These are phyloP conservation scores for Cyaniris semiargus DNA, from an alignment of 2,888 invertebrate genomes.

Conservation along the genomic window DNA sequence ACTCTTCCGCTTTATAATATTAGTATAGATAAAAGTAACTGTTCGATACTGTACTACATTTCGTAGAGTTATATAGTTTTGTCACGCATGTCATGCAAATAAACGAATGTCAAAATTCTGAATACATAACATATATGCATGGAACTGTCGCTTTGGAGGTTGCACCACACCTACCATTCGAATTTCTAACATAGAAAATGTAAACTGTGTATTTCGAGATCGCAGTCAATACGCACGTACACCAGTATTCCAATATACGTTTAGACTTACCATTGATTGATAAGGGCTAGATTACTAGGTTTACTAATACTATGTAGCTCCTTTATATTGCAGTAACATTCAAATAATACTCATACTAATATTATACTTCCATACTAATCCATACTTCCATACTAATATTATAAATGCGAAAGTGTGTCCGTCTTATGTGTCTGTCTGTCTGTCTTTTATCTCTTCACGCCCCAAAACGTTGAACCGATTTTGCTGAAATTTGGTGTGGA, in stretches of 20 bases:
- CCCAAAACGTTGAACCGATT: no score
- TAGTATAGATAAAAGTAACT: no score
- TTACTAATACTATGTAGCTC: neutral
- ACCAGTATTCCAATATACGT: slow-evolving; percentile 18
- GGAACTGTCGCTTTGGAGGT: slow-evolving; percentile 5
- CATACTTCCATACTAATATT: no score
- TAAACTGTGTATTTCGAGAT: slow-evolving; percentile 24
- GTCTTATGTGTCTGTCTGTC: no score
- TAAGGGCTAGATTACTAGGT: neutral
- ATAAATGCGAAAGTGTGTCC: no score
- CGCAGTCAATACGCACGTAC: slow-evolving; percentile 21
- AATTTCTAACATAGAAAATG: slow-evolving; percentile 2
- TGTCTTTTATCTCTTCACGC: no score
- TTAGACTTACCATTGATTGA: slow-evolving; percentile 11
- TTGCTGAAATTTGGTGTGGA: no score
- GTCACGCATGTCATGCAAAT: neutral
- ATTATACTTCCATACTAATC: no score
- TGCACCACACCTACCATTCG: neutral
- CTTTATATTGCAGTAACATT: neutral
- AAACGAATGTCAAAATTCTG: neutral
- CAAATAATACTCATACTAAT: no score
- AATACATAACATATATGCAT: slow-evolving; percentile 6
- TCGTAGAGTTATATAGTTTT: neutral
- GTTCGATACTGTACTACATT: neutral
- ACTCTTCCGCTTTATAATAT: no score